A percentile compares a stretch with the other conserved stretches of the same genome.
These are phyloP conservation scores for Oncorhynchus mykiss DNA, from an alignment of 2,113 vertebrate genomes.

Conservation along the genomic window DNA sequence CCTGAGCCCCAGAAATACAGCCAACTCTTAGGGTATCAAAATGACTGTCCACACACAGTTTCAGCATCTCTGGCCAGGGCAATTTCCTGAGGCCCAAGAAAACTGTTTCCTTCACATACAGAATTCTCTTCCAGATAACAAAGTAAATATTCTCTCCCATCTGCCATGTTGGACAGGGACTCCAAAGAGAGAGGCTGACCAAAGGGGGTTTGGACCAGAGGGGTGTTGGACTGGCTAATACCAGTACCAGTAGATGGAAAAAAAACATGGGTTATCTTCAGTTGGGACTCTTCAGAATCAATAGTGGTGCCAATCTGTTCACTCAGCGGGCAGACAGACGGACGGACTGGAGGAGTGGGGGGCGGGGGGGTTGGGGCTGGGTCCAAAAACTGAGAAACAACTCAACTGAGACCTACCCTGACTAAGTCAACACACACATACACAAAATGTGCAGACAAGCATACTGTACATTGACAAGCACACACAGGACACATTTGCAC, in stretches of 20 bases:
- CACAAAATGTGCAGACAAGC: conserved; percentile 21
- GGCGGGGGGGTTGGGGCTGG: not conserved
- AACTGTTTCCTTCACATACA: not conserved
- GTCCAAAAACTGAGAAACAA: conserved; percentile 22
- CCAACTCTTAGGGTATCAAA: conserved; percentile 36
- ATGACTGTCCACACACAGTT: conserved; percentile 14
- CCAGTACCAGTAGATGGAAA: not conserved
- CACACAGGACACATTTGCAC: not conserved
- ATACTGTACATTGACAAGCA: not conserved
- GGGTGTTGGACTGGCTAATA: conserved; percentile 14
- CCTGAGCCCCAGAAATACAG: conserved; percentile 56
- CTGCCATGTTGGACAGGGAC: conserved; percentile 26
- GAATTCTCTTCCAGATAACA: not conserved
- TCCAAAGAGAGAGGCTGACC: conserved; percentile 32
- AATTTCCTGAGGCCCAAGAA: not conserved
- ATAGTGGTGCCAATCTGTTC: conserved; percentile 22
- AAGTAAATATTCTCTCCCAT: conserved; percentile 30
- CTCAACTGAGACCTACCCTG: not conserved
- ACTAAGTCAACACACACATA: conserved; percentile 1
- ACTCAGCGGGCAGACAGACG: conserved; percentile 3
- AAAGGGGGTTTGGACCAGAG: conserved; percentile 7
- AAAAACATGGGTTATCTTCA: conserved; percentile 27
- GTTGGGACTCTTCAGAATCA: conserved; percentile 10
- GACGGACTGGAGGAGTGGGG: conserved; percentile 8
- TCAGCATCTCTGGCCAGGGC: conserved; percentile 7